Evolutionary conservation across 2,888 invertebrate genomes (phyloP).

Genomic region (Vanessa cardui): DNA sequence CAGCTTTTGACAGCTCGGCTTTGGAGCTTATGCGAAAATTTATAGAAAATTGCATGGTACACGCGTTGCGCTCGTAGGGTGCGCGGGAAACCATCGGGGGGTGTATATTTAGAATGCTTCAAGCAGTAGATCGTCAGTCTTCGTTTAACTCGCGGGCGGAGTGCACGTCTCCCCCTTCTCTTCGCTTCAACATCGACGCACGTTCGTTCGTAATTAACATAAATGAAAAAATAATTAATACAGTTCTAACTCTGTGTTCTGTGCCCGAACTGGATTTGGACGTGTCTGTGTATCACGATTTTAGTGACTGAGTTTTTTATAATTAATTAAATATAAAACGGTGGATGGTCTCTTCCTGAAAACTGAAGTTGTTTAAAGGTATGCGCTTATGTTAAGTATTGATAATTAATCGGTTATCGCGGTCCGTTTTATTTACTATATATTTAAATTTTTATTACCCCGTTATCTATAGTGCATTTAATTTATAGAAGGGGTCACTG

Average conservation of each 20-base stretch:
- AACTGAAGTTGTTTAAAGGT: slow-evolving; percentile 59
- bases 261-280: slow-evolving; percentile 69
- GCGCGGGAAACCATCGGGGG: slow-evolving; percentile 72
- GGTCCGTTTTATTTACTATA: slow-evolving; percentile 12
- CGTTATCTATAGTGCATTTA: slow-evolving; percentile 22
- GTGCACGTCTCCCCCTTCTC: slow-evolving; percentile 58
- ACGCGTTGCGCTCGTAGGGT: slow-evolving; percentile 71
- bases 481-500: slow-evolving; percentile 34
- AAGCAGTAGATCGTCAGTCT: slow-evolving; percentile 66
- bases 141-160: slow-evolving; percentile 62
- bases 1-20: slow-evolving; percentile 79
- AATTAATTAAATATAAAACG: slow-evolving; percentile 46
- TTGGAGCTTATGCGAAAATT: slow-evolving; percentile 79
- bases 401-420: slow-evolving; percentile 28
- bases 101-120: slow-evolving; percentile 79
- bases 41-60: slow-evolving; percentile 80
- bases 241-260: slow-evolving; percentile 58
- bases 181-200: slow-evolving; percentile 51
- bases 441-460: slow-evolving; percentile 33
- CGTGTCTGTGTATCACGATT: slow-evolving; percentile 56
- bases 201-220: slow-evolving; percentile 68
- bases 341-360: slow-evolving; percentile 61
- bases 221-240: slow-evolving; percentile 63
- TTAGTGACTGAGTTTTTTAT: slow-evolving; percentile 51
- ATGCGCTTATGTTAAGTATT: slow-evolving; percentile 50